These are phyloP conservation scores for Peucedramus taeniatus DNA, from an alignment of 2,113 vertebrate species.

Conservation along the genomic window DNA sequence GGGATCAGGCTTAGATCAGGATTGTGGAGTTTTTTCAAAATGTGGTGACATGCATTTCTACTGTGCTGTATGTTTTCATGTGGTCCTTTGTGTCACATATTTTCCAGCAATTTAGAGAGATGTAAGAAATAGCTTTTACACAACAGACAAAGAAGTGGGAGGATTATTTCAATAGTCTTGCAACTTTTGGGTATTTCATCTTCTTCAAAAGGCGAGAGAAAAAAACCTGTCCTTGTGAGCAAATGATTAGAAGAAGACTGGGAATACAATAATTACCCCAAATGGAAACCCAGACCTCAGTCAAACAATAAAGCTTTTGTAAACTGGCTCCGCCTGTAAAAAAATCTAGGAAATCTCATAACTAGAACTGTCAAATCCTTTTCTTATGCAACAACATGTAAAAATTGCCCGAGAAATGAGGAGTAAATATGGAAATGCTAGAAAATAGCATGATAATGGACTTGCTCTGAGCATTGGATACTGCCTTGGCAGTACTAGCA, in stretches of 20 bases:
- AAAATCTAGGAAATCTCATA: conserved; percentile 59
- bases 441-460: neutral
- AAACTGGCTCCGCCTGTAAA: neutral
- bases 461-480: neutral
- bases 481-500: neutral
- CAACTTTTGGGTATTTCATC: conserved; percentile 3
- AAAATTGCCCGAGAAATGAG: conserved; percentile 22
- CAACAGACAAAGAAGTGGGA: neutral
- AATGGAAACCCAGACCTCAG: conserved; percentile 52
- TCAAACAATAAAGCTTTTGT: conserved; percentile 63
- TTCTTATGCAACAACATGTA: conserved; percentile 50
- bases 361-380: conserved; percentile 28
- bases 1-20: neutral
- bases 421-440: conserved; percentile 2
- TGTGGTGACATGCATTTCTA: neutral
- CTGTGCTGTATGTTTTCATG: neutral
- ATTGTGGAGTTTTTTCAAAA: neutral
- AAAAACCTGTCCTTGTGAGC: conserved; percentile 8
- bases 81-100: neutral
- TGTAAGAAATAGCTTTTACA: neutral
- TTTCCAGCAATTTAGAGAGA: conserved; percentile 7
- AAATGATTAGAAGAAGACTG: conserved; percentile 63
- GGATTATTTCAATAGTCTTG: conserved; percentile 8
- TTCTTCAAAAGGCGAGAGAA: neutral
- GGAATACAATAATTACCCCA: conserved; percentile 59